Percentiles rank a stretch among this genome's conserved stretches.
Conservation (phyloP, 2,797 vertebrate species). For the Tangara arthus region DNA sequence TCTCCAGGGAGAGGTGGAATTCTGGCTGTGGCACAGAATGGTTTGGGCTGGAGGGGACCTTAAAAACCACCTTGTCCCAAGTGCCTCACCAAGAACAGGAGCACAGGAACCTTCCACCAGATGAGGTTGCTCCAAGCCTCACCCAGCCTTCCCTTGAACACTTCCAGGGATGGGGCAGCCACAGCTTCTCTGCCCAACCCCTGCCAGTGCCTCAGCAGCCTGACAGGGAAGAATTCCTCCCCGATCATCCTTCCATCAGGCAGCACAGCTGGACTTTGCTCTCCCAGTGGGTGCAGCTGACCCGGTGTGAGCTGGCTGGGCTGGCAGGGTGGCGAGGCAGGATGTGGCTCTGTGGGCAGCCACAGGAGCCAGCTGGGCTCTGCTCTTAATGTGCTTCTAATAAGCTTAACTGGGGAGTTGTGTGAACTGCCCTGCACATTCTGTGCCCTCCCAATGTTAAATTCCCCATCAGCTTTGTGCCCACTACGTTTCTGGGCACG, state of each 20-base stretch:
- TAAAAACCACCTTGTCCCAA: not conserved
- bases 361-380: conserved; percentile 24
- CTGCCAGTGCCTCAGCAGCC: not conserved
- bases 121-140: not conserved
- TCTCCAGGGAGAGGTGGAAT: not conserved
- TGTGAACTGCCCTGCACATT: not conserved
- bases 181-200: not conserved
- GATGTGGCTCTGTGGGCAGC: not conserved
- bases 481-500: accelerated
- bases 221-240: not conserved
- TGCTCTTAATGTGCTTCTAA: conserved; percentile 18
- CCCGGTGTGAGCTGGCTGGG: not conserved
- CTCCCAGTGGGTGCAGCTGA: not conserved
- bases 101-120: not conserved
- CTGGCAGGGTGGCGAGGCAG: not conserved
- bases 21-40: not conserved
- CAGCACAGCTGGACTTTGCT: not conserved
- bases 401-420: conserved; percentile 1
- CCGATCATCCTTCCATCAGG: not conserved
- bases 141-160: not conserved
- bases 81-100: not conserved
- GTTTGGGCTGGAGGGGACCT: not conserved
- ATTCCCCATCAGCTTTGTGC: not conserved
- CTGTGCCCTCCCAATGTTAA: not conserved
- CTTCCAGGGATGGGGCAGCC: not conserved